Percentiles rank a stretch among this genome's conserved stretches.
phyloP scores from a whole-genome alignment of 2,797 vertebrate species.

The Poecilia gillii region DNA sequence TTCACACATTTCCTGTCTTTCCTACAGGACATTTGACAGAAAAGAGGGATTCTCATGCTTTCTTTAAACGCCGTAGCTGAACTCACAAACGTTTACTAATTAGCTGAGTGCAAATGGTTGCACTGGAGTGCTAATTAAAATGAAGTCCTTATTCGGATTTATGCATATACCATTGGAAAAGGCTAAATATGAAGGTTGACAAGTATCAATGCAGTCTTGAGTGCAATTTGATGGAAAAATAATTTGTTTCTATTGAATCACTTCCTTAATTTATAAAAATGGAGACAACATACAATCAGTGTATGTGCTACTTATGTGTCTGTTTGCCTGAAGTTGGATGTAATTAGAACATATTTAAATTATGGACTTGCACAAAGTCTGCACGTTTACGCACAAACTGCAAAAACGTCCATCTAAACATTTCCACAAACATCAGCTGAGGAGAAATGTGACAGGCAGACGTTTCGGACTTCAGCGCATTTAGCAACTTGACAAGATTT shows the following conservation, averaged over 20 bases:
- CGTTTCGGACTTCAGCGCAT: background rate
- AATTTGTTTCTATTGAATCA: background rate
- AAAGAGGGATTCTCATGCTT: background rate
- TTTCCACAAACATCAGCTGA: background rate
- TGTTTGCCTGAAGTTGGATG: background rate
- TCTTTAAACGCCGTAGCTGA: background rate
- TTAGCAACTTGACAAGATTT: background rate
- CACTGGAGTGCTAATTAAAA: background rate
- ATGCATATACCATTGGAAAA: background rate
- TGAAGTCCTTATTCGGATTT: background rate
- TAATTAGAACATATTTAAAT: background rate
- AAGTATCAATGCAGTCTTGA: background rate
- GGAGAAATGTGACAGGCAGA: background rate
- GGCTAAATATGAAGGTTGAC: background rate
- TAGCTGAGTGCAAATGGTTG: background rate
- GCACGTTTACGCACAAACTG: background rate
- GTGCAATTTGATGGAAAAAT: background rate
- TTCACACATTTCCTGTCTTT: background rate
- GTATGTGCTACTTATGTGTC: background rate
- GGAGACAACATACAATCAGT: background rate
- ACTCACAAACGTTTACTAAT: background rate
- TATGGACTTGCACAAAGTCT: background rate
- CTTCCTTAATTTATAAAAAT: background rate
- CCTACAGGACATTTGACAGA: background rate
- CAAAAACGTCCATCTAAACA: background rate